phyloP scores from a whole-genome alignment of 2,113 vertebrate species.

The Nesogale talazaci region DNA sequence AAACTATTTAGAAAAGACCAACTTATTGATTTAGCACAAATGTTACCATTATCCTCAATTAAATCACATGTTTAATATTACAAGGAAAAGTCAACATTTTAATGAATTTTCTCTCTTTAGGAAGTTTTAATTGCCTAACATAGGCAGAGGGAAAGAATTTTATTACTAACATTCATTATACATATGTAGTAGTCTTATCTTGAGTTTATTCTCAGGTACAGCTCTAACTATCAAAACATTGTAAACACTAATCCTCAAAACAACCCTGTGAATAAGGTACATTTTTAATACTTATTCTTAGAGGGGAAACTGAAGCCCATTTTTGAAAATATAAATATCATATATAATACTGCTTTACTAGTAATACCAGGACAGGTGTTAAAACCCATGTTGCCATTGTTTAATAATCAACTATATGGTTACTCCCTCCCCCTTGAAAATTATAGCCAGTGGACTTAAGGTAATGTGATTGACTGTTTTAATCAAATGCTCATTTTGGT shows the following conservation, averaged over 20 bases:
- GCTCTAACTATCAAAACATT: not conserved
- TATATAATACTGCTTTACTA: not conserved
- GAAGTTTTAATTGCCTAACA: not conserved
- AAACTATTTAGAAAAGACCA: not conserved
- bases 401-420: not conserved
- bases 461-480: conserved; percentile 10
- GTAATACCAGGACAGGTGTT: not conserved
- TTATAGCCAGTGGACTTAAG: not conserved
- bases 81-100: conserved; percentile 4
- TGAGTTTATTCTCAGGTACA: not conserved
- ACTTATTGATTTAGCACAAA: conserved; percentile 30
- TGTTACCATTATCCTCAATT: not conserved
- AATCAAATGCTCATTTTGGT: conserved; percentile 1
- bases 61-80: conserved; percentile 32
- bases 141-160: not conserved
- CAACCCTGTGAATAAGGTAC: not conserved
- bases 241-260: conserved; percentile 1
- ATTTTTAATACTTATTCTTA: conserved; percentile 16
- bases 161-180: conserved; percentile 1
- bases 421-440: not conserved
- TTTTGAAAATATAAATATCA: not conserved
- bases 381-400: not conserved
- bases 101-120: conserved; percentile 42
- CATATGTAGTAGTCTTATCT: not conserved
- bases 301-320: not conserved